Evolutionary conservation across 2,797 vertebrate genomes (phyloP).

Genomic region (Acridotheres tristis): DNA sequence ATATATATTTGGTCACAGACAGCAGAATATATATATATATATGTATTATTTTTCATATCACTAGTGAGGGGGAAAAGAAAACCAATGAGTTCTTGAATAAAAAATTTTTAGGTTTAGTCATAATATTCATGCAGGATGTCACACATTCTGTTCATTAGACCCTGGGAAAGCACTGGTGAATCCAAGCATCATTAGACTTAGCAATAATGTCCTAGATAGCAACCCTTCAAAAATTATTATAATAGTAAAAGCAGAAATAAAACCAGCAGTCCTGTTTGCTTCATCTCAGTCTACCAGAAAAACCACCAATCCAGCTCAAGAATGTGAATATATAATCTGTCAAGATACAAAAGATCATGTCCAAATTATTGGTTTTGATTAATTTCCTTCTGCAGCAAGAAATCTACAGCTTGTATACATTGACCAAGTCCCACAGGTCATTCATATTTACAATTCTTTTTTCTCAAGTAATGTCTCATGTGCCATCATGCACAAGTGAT

Average conservation of each 20-base stretch:
- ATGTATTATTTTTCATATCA: neutral
- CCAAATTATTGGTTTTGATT: neutral
- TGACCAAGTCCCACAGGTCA: slow-evolving; percentile 9
- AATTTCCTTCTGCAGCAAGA: slow-evolving; percentile 3
- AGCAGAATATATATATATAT: neutral
- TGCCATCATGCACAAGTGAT: neutral
- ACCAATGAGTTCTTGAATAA: neutral
- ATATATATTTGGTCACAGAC: neutral
- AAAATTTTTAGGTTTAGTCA: neutral
- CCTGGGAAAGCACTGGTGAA: neutral
- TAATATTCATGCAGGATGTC: neutral
- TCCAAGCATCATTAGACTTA: neutral
- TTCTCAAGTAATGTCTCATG: neutral
- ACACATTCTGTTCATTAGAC: neutral
- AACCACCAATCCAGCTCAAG: neutral
- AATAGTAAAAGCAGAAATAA: neutral
- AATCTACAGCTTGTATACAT: neutral
- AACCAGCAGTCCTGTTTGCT: neutral
- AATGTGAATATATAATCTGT: neutral
- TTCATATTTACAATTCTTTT: slow-evolving; percentile 5
- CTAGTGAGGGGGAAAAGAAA: neutral
- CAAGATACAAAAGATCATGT: neutral
- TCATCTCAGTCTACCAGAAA: neutral
- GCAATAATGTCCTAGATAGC: neutral
- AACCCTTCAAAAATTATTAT: neutral